Conservation (phyloP, 2,113 vertebrate species). For the Isurus oxyrinchus region DNA sequence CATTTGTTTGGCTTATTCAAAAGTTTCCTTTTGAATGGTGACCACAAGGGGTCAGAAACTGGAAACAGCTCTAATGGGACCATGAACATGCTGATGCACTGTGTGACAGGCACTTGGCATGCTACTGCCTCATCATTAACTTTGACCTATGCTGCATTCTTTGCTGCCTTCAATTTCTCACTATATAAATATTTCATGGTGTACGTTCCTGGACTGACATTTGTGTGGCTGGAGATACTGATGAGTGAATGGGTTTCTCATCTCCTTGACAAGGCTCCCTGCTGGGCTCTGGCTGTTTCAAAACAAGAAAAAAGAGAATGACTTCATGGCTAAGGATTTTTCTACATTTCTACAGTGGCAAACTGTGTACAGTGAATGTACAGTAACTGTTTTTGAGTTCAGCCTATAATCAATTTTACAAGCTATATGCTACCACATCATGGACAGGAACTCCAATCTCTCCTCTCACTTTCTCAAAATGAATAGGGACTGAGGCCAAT, state of each 20-base stretch:
- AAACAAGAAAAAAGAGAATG: not conserved
- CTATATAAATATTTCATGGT: conserved; percentile 6
- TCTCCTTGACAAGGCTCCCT: not conserved
- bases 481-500: not conserved
- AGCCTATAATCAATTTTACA: not conserved
- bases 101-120: not conserved
- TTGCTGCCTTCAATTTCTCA: not conserved
- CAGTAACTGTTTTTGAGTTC: not conserved
- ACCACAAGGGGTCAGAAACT: not conserved
- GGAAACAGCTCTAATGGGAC: not conserved
- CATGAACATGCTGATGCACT: not conserved
- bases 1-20: not conserved
- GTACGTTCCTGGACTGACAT: not conserved
- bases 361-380: not conserved
- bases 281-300: not conserved
- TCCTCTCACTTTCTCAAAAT: not conserved
- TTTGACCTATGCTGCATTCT: not conserved
- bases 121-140: not conserved
- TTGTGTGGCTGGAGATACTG: not conserved
- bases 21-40: not conserved
- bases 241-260: conserved; percentile 14
- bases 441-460: not conserved
- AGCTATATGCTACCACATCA: not conserved
- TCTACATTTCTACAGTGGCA: not conserved
- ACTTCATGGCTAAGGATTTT: not conserved